Conservation (phyloP, 2,888 invertebrate species). For the Apamea epomidion region DNA sequence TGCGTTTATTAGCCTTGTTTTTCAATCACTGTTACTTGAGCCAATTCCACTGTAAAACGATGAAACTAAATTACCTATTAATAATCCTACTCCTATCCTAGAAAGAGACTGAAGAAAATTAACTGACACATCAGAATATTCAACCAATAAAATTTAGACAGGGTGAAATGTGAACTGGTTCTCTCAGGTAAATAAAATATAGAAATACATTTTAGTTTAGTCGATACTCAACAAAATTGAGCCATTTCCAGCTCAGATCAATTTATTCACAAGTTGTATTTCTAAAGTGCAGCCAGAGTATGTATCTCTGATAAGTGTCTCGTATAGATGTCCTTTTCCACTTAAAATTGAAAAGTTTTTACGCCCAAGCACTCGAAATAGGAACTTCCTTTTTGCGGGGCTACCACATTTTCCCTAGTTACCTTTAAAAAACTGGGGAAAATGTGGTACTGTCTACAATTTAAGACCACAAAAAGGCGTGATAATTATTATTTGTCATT, state of each 20-base stretch:
- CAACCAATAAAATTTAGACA: background rate
- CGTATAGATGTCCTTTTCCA: constrained; percentile 3
- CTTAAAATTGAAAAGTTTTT: constrained; percentile 31
- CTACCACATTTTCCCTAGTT: background rate
- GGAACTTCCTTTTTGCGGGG: background rate
- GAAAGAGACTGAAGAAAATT: background rate
- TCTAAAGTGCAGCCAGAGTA: constrained; percentile 40
- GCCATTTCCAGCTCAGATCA: constrained; percentile 4
- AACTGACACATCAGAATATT: background rate
- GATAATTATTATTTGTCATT: constrained; percentile 16
- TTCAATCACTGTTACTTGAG: background rate
- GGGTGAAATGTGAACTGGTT: background rate
- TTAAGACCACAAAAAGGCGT: background rate
- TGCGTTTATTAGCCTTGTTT: background rate
- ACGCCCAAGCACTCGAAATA: background rate
- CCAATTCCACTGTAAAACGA: background rate
- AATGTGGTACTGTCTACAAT: too few relatives aligned
- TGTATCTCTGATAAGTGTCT: constrained; percentile 7
- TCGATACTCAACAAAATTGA: constrained; percentile 35
- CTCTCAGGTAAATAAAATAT: background rate
- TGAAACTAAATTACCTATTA: background rate
- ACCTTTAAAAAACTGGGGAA: background rate
- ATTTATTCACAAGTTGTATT: constrained; percentile 42
- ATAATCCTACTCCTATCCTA: background rate
- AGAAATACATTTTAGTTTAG: background rate